Conservation (phyloP, 2,113 vertebrate species). For the Aix galericulata region DNA sequence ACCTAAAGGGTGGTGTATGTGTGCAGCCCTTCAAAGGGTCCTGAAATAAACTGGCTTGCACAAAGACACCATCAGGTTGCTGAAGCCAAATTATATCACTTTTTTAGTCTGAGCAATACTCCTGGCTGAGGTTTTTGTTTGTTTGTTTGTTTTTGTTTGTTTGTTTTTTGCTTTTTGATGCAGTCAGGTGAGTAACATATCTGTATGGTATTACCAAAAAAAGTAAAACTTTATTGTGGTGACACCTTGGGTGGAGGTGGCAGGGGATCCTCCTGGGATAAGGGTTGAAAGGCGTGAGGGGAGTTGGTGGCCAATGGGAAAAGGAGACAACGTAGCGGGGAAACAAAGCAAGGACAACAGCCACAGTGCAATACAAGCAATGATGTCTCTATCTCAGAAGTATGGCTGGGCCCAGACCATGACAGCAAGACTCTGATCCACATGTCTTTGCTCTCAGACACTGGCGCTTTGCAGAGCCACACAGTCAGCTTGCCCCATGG, state of each 20-base stretch:
- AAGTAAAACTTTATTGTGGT: background rate
- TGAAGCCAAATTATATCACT: background rate
- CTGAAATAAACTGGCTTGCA: background rate
- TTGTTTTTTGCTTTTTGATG: background rate
- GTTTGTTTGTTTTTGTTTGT: too few species aligned
- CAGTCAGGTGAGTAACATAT: background rate
- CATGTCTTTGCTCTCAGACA: background rate
- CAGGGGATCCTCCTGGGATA: background rate
- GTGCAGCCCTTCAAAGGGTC: background rate
- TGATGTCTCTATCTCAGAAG: background rate
- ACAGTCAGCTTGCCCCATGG: too few species aligned
- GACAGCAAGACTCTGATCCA: background rate
- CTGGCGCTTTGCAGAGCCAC: background rate
- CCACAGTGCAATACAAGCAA: fast-evolving
- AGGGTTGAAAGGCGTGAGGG: background rate
- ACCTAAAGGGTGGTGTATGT: background rate
- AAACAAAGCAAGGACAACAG: background rate
- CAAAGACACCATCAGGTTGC: background rate
- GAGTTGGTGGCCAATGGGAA: fast-evolving
- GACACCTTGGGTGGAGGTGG: background rate
- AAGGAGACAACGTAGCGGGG: background rate
- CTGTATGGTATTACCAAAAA: fast-evolving
- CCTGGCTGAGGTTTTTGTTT: background rate
- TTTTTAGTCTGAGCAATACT: background rate
- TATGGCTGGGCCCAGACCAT: background rate